Percentiles rank a stretch among this genome's conserved stretches.
These are phyloP conservation scores for Ellobium chinense DNA, from an alignment of 2,888 invertebrate genomes.

Conservation along the genomic window DNA sequence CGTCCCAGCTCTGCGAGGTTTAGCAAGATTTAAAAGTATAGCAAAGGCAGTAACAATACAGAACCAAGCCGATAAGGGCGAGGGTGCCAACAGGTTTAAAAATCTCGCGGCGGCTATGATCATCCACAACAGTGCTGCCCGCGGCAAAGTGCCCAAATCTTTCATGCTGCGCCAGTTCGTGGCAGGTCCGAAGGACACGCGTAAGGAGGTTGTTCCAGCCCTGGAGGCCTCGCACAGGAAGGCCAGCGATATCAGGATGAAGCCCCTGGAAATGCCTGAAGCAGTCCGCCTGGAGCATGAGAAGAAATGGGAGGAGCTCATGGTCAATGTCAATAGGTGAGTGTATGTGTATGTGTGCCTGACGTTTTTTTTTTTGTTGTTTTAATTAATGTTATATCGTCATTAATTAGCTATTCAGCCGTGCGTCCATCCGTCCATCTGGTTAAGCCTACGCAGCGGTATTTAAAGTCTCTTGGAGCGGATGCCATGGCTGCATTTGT, in stretches of 20 bases:
- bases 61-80: neutral
- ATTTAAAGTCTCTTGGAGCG: too few relatives aligned
- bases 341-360: neutral
- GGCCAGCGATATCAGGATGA: neutral
- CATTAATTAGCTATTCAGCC: too few relatives aligned
- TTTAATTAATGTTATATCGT: too few relatives aligned
- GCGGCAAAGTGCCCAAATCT: neutral
- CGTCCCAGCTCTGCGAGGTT: neutral
- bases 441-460: too few relatives aligned
- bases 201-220: neutral
- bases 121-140: neutral
- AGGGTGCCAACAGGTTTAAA: neutral
- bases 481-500: too few relatives aligned
- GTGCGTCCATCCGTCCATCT: too few relatives aligned
- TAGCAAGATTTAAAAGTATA: neutral
- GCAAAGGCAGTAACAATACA: neutral
- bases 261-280: conserved; percentile 14
- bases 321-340: conserved; percentile 13
- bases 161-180: neutral
- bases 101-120: neutral
- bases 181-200: neutral
- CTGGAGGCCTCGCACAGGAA: neutral
- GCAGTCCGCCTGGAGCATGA: neutral
- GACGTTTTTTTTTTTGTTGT: too few relatives aligned
- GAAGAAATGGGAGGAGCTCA: conserved; percentile 9